A percentile compares a stretch with the other conserved stretches of the same genome.
Evolutionary conservation across 1,140 invertebrate species (phyloP).

Genomic region (Neuroterus valhalla): DNA sequence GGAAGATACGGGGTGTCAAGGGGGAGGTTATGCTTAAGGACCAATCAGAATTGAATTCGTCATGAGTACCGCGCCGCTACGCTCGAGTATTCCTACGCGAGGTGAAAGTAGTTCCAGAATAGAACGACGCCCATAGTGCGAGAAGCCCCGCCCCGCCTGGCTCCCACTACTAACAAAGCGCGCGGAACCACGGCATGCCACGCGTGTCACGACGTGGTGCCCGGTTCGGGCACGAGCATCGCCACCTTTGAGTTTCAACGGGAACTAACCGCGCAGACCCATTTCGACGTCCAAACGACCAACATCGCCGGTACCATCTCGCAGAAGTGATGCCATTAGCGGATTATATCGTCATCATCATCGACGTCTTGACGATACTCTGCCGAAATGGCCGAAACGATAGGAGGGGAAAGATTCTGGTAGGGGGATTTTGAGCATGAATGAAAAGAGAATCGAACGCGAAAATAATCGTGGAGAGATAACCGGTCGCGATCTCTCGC

Average conservation of each 20-base stretch:
- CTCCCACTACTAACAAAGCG: conserved; percentile 56
- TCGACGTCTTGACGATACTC: conserved; percentile 10
- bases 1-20: conserved; percentile 58
- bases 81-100: conserved; percentile 65
- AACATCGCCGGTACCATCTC: conserved; percentile 63
- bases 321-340: conserved; percentile 13
- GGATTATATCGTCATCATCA: neutral
- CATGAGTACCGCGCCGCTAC: conserved; percentile 67
- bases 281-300: conserved; percentile 73
- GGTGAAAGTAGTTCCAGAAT: conserved; percentile 68
- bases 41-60: conserved; percentile 76
- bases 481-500: conserved; percentile 46
- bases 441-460: neutral
- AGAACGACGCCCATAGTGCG: conserved; percentile 69
- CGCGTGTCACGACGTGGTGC: conserved; percentile 34
- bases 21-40: conserved; percentile 73
- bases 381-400: neutral
- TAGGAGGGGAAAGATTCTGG: neutral
- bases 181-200: conserved; percentile 39
- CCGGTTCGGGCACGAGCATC: conserved; percentile 54
- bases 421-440: neutral
- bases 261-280: conserved; percentile 69
- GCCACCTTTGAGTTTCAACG: conserved; percentile 66
- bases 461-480: conserved; percentile 45
- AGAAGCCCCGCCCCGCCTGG: conserved; percentile 62